Evolutionary conservation across 2,113 vertebrate genomes (phyloP), one percentile per base, ranked within the genome.

Genomic region (Anhinga rufa): DNA sequence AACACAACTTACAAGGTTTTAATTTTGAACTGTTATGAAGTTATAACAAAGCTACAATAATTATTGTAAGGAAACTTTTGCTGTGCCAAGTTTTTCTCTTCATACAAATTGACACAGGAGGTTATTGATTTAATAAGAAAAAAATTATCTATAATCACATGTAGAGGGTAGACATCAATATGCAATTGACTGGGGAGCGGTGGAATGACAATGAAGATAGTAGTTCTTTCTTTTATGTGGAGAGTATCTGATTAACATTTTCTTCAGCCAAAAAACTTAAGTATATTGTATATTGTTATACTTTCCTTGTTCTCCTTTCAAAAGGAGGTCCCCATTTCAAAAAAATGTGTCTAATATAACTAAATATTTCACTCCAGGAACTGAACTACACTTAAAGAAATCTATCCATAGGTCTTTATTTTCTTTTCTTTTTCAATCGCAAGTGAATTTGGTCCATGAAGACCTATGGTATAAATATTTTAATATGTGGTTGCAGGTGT

Each of bases 121-220:
- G 10, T 9, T 38, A 57, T 3, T 42, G 21, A 75, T 58, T 42
- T 46, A 64, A 3, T 24, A 62, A 25, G 9, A 51, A 90, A 89
- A 89, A 68, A 55, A 26, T 34, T 18, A 22, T 48, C 25, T 65
- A 46, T 38, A 62, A 70, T 21, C 24, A 82, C 17, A 40, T 7
- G 10, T 12, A 72, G 12, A 1, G 2, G 40, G 14, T 42, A 85
- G 38, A 64, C 36, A 68, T 32, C 31, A 66, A 14, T 31, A 72
- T 2, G 5, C 24, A 86, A 74, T 4, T 1, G 2, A 55, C 21
- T 55, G 58, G 24, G 8, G 12, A 95, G n/a, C 0, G 1, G 18
- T 6, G 9, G 22, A 82, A 49, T 9, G 48, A 48, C 48, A 86
- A 29, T 17, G 29, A 92, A 7, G 16, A 92, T 2, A 49, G n/a